These are phyloP conservation scores for Podargus strigoides DNA, from an alignment of 2,797 vertebrate species.

Conservation along the genomic window DNA sequence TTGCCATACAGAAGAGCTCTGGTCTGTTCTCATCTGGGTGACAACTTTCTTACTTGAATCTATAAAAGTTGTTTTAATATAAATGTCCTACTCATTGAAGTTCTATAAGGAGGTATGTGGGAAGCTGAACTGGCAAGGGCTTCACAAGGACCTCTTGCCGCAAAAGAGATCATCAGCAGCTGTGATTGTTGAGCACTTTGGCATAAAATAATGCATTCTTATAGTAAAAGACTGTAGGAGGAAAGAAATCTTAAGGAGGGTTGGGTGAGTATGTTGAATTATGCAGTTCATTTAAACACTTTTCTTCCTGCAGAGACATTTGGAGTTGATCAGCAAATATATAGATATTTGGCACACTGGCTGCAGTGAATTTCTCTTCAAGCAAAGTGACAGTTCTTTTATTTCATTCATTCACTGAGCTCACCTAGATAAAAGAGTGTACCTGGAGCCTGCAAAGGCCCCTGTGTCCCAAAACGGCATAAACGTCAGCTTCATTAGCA, in stretches of 20 bases:
- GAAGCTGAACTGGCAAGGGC: not conserved
- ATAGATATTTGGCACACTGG: not conserved
- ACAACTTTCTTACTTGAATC: not conserved
- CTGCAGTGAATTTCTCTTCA: not conserved
- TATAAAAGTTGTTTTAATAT: not conserved
- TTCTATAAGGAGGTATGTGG: not conserved
- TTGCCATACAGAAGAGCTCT: not conserved
- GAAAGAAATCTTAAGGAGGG: not conserved
- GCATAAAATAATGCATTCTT: not conserved
- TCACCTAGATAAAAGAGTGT: not conserved
- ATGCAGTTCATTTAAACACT: not conserved
- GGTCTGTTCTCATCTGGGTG: not conserved
- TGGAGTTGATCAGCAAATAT: constrained; percentile 5
- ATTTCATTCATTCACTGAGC: not conserved
- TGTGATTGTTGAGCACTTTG: not conserved
- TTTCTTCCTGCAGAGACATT: constrained; percentile 27
- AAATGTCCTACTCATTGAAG: not conserved
- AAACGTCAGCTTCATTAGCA: not conserved
- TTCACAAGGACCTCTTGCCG: not conserved
- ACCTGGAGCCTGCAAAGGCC: not conserved
- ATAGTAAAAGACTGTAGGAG: not conserved
- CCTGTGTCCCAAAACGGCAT: not conserved
- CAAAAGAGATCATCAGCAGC: not conserved
- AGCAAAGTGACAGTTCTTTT: constrained; percentile 33
- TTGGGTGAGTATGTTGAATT: not conserved